Evolutionary conservation across 2,888 invertebrate genomes (phyloP).

Genomic region (Sepioteuthis lessoniana): DNA sequence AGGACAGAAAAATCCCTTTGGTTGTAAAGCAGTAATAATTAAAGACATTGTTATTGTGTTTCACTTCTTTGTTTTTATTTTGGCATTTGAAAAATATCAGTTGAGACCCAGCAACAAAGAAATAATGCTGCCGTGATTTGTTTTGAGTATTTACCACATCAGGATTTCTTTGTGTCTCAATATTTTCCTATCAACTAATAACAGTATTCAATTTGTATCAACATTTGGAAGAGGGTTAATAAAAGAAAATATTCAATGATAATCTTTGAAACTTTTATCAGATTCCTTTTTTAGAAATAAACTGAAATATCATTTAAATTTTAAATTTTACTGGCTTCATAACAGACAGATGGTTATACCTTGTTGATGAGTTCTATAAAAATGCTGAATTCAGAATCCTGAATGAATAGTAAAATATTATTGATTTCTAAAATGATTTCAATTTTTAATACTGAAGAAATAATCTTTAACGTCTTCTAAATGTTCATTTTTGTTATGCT

Average conservation of each 20-base stretch:
- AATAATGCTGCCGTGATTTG: neutral
- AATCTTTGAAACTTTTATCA: neutral
- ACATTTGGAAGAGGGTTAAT: slow-evolving; percentile 14
- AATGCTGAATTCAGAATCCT: neutral
- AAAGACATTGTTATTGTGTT: slow-evolving; percentile 33
- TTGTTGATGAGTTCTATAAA: neutral
- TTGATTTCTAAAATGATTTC: neutral
- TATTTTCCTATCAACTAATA: neutral
- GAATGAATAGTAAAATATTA: neutral
- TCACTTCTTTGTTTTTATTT: neutral
- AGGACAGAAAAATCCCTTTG: neutral
- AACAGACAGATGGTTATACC: neutral
- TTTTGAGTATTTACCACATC: neutral
- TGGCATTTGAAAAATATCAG: neutral
- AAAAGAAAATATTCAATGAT: neutral
- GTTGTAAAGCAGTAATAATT: slow-evolving; percentile 9
- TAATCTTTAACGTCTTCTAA: neutral
- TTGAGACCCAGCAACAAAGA: neutral
- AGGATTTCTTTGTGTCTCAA: neutral
- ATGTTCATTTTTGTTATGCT: slow-evolving; percentile 12
- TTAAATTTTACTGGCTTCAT: neutral
- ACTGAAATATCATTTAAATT: neutral
- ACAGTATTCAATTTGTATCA: neutral
- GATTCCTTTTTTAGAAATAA: neutral
- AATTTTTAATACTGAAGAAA: neutral